Evolutionary conservation across 2,113 vertebrate genomes (phyloP).

Genomic region (Kryptolebias marmoratus): DNA sequence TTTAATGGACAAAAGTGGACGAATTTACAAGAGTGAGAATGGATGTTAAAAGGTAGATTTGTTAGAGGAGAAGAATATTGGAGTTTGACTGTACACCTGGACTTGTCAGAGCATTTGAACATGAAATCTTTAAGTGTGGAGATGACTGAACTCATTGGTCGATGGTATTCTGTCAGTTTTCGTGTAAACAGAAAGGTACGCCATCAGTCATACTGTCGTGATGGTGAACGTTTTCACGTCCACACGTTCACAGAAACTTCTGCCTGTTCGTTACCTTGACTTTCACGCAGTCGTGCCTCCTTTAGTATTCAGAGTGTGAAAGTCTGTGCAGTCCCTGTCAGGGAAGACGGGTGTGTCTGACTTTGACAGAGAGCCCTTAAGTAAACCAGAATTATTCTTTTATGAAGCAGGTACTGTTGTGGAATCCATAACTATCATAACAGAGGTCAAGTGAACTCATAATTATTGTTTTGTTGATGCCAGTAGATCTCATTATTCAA

Average conservation of each 20-base stretch:
- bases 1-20: background rate
- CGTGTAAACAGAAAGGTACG: background rate
- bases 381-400: background rate
- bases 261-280: background rate
- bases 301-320: background rate
- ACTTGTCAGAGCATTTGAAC: slow-evolving; percentile 8
- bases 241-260: background rate
- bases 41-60: slow-evolving; percentile 28
- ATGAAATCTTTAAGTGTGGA: slow-evolving; percentile 17
- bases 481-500: slow-evolving; percentile 41
- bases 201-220: slow-evolving; percentile 7
- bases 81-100: slow-evolving; percentile 3
- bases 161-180: slow-evolving; percentile 4
- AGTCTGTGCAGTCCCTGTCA: background rate
- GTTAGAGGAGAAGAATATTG: background rate
- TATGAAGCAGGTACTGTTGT: background rate
- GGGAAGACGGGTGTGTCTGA: background rate
- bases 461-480: slow-evolving; percentile 18
- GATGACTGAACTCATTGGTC: slow-evolving; percentile 5
- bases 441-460: slow-evolving; percentile 9
- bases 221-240: background rate
- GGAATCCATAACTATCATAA: slow-evolving; percentile 6
- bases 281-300: background rate
- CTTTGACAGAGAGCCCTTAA: background rate
- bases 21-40: slow-evolving; percentile 7